Conservation (phyloP, 2,113 vertebrate genomes). For the Neotragus pygmaeus region DNA sequence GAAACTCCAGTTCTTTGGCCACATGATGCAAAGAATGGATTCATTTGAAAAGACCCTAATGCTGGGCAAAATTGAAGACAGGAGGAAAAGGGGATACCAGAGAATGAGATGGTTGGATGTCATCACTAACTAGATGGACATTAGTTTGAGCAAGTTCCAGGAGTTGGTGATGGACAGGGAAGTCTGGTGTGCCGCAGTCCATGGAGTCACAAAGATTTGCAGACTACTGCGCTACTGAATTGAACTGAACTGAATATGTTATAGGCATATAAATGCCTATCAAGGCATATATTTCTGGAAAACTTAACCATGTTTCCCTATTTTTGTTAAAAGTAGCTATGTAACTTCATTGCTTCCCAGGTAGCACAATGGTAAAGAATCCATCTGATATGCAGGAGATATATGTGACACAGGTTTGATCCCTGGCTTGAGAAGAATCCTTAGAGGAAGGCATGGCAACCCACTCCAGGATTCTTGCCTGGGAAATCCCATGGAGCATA, state of each 20-base stretch:
- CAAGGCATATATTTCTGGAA: background rate
- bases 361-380: background rate
- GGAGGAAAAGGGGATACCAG: background rate
- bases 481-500: background rate
- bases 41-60: background rate
- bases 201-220: background rate
- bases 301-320: background rate
- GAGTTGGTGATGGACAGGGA: background rate
- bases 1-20: background rate
- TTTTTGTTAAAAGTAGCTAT: background rate
- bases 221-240: background rate
- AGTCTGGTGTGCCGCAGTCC: background rate
- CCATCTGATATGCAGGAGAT: background rate
- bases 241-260: background rate
- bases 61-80: background rate
- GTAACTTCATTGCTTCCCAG: background rate
- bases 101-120: background rate
- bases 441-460: background rate
- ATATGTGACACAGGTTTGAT: background rate
- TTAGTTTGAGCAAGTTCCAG: background rate
- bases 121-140: background rate
- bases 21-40: background rate
- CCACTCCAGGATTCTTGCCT: background rate
- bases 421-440: background rate
- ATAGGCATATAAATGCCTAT: background rate